Evolutionary conservation across 2,113 vertebrate genomes (phyloP).

Genomic region (Alexandromys fortis): DNA sequence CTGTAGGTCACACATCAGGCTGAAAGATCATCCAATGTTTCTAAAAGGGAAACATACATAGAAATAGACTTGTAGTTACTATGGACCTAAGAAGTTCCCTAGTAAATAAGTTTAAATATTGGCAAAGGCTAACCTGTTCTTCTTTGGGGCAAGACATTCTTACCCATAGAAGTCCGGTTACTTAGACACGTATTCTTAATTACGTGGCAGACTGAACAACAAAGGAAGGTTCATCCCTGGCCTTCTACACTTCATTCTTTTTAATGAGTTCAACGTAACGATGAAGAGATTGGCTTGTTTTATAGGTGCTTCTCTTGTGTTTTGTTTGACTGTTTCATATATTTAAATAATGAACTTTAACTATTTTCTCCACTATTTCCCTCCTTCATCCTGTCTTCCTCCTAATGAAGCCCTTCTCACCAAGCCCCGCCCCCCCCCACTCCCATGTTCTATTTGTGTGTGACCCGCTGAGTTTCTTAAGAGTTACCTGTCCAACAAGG

Average conservation of each 20-base stretch:
- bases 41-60: not conserved
- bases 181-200: slow-evolving; percentile 22
- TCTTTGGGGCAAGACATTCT: not conserved
- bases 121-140: not conserved
- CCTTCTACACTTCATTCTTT: not conserved
- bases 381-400: not conserved
- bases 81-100: not conserved
- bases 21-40: not conserved
- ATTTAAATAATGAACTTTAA: not conserved
- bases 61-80: not conserved
- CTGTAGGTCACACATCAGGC: not conserved
- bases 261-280: not conserved
- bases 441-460: not conserved
- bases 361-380: not conserved
- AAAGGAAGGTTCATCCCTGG: not conserved
- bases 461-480: not conserved
- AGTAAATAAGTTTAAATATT: not conserved
- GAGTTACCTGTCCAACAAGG: not conserved
- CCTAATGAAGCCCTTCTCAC: not conserved
- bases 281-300: not conserved
- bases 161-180: not conserved
- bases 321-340: not conserved
- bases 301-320: not conserved
- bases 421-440: not conserved
- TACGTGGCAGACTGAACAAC: not conserved